A percentile compares a stretch with the other conserved stretches of the same genome.
These are phyloP conservation scores for Suillia variegata DNA, from an alignment of 2,888 invertebrate genomes.

Conservation along the genomic window DNA sequence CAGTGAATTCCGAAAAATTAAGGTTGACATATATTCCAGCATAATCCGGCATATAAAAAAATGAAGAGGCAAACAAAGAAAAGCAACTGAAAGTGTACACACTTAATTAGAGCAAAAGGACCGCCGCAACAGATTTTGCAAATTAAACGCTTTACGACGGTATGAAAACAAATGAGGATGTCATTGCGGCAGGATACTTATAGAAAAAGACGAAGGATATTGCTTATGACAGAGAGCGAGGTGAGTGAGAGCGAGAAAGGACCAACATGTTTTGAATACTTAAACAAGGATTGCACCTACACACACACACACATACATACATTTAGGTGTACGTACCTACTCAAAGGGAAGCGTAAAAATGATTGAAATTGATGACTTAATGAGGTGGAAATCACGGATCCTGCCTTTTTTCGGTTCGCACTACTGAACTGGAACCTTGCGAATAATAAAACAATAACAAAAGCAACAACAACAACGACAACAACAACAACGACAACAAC, in stretches of 20 bases:
- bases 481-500: no score
- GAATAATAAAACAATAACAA: slow-evolving; percentile 15
- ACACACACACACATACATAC: slow-evolving; percentile 22
- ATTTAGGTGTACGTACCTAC: no score
- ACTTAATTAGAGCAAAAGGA: slow-evolving; percentile 38
- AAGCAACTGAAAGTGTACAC: no score
- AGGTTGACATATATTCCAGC: slow-evolving; percentile 11
- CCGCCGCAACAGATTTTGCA: no score
- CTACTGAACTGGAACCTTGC: slow-evolving; percentile 53
- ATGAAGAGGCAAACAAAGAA: no score
- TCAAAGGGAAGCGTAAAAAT: slow-evolving; percentile 50
- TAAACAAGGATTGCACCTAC: slow-evolving; percentile 12
- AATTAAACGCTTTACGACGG: no score
- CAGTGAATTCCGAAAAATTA: slow-evolving; percentile 35
- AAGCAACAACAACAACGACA: no score
- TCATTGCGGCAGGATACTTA: no score
- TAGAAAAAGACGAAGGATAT: slow-evolving; percentile 22
- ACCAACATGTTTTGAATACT: slow-evolving; percentile 21
- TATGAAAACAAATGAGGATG: no score
- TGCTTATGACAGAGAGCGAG: slow-evolving; percentile 16
- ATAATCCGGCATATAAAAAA: neutral
- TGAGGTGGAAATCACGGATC: slow-evolving; percentile 53
- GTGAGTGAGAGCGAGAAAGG: slow-evolving; percentile 12
- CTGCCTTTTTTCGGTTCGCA: slow-evolving; percentile 44
- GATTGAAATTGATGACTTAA: slow-evolving; percentile 53